These are phyloP conservation scores for Oreochromis niloticus DNA, from an alignment of 2,113 vertebrate genomes.

Conservation along the genomic window DNA sequence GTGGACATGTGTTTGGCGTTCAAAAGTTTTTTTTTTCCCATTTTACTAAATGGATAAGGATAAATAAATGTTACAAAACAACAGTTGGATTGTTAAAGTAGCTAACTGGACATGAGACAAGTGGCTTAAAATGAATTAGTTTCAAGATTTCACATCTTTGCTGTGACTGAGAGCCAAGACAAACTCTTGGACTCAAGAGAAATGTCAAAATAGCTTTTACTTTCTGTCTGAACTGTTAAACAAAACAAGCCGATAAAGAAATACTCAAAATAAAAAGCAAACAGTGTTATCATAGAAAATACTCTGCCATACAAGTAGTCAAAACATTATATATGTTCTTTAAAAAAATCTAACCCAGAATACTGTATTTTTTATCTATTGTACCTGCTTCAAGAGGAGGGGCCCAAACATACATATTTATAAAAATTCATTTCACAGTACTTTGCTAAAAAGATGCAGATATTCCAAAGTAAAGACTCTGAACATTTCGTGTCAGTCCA, in stretches of 20 bases:
- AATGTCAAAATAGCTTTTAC: conserved; percentile 52
- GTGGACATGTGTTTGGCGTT: neutral
- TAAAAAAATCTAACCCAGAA: conserved; percentile 13
- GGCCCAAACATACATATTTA: neutral
- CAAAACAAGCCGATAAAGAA: neutral
- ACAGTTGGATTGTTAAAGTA: neutral
- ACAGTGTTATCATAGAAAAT: conserved; percentile 39
- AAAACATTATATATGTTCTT: conserved; percentile 39
- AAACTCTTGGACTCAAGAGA: conserved; percentile 25
- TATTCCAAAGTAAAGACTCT: conserved; percentile 29
- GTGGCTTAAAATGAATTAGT: neutral
- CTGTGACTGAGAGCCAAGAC: conserved; percentile 10
- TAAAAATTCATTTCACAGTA: conserved; percentile 14
- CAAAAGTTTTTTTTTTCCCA: neutral
- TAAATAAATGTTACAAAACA: neutral
- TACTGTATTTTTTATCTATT: conserved; percentile 10
- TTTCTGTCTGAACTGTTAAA: neutral
- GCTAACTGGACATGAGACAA: neutral
- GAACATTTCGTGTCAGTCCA: neutral
- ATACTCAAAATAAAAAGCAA: neutral
- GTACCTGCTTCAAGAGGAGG: conserved; percentile 19
- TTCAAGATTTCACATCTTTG: neutral
- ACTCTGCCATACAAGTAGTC: conserved; percentile 18
- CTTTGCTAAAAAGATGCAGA: conserved; percentile 19
- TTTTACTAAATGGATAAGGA: conserved; percentile 3